Conservation (phyloP, 1,140 invertebrate species). For the Leptinotarsa texana region DNA sequence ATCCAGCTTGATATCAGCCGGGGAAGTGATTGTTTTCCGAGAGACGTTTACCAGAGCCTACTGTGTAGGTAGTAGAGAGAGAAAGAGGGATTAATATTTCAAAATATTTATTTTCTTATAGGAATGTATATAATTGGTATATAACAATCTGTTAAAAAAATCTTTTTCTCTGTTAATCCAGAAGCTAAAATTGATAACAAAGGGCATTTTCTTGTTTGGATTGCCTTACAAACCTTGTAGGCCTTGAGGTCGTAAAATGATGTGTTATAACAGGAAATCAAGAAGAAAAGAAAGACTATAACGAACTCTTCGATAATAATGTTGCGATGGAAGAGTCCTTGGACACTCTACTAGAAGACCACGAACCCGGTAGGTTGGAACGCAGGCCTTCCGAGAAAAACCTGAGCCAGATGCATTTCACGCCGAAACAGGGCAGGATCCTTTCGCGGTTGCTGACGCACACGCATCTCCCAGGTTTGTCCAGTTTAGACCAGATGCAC, state of each 20-base stretch:
- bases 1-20: no score
- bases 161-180: no score
- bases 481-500: constrained; percentile 99
- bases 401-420: constrained; percentile 73
- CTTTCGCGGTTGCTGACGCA: constrained; percentile 91
- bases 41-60: no score
- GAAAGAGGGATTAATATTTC: no score
- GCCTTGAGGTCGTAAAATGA: not conserved
- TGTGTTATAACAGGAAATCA: constrained; percentile 36
- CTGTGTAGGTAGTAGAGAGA: no score
- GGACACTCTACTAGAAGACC: constrained; percentile 77
- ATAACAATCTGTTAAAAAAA: no score
- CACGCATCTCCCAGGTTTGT: constrained; percentile 91
- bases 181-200: no score
- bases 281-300: constrained; percentile 70
- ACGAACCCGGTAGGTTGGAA: constrained; percentile 61
- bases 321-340: constrained; percentile 78
- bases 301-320: constrained; percentile 82
- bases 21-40: no score
- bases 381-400: constrained; percentile 59
- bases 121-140: no score
- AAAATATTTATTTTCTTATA: no score
- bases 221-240: not conserved
- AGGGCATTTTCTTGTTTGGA: not conserved
- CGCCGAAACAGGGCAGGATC: constrained; percentile 76